Percentiles rank a stretch among this genome's conserved stretches.
Evolutionary conservation across 2,888 invertebrate species (phyloP).

Genomic region (Deroplatys truncata): DNA sequence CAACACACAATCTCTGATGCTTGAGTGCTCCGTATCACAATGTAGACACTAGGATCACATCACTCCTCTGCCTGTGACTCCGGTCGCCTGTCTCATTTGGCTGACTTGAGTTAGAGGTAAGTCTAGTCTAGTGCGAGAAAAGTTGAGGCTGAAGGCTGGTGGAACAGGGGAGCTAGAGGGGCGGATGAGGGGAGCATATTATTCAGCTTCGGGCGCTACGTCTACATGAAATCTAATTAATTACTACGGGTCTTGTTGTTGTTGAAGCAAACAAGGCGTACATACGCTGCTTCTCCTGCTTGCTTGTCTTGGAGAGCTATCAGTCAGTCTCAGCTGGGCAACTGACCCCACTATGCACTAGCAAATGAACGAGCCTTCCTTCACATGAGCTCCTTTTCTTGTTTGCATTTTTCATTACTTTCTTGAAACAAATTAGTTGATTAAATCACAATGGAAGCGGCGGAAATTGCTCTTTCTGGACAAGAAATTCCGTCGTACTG

Average conservation of each 20-base stretch:
- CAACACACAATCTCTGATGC: background rate
- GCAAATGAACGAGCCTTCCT: background rate
- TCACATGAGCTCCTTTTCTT: background rate
- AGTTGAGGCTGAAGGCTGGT: background rate
- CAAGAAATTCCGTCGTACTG: background rate
- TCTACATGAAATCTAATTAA: constrained; percentile 16
- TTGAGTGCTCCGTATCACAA: background rate
- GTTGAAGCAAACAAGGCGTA: background rate
- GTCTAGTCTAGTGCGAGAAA: constrained; percentile 4
- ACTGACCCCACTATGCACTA: background rate
- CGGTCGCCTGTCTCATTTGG: background rate
- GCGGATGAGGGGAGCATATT: background rate
- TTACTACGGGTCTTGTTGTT: constrained; percentile 13
- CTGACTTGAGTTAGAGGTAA: background rate
- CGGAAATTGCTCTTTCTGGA: background rate
- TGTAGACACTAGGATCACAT: background rate
- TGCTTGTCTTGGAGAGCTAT: constrained; percentile 1
- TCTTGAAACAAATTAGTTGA: background rate
- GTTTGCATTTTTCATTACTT: background rate
- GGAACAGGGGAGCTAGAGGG: background rate
- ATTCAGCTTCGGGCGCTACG: constrained; percentile 6
- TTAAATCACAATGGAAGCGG: background rate
- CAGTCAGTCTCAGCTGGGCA: background rate
- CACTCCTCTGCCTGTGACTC: background rate
- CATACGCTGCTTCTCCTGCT: background rate